Conservation (phyloP, 1,140 invertebrate species). For the Eurosta solidaginis region DNA sequence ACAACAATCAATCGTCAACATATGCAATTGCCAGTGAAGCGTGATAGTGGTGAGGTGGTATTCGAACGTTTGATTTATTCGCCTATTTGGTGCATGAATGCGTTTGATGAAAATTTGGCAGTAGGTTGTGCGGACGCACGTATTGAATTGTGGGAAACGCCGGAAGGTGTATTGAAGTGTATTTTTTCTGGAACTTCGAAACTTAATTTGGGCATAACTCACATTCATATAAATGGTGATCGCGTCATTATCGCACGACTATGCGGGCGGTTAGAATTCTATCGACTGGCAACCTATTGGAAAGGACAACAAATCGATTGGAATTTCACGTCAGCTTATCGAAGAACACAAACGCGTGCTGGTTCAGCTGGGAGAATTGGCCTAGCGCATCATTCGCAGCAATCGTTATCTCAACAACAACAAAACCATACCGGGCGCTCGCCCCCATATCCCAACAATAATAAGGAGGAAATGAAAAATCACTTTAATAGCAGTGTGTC, state of each 20-base stretch:
- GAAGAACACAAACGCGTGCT: slow-evolving; percentile 76
- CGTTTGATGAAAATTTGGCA: slow-evolving; percentile 83
- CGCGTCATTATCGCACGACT: slow-evolving; percentile 78
- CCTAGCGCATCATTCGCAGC: slow-evolving; percentile 44
- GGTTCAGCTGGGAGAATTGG: slow-evolving; percentile 69
- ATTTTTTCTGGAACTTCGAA: slow-evolving; percentile 71
- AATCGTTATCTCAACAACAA: slow-evolving; percentile 40
- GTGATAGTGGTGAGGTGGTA: slow-evolving; percentile 44
- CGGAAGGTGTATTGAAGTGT: slow-evolving; percentile 80
- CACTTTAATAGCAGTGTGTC: slow-evolving; percentile 70
- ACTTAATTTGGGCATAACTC: slow-evolving; percentile 71
- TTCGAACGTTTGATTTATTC: slow-evolving; percentile 56
- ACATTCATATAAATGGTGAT: slow-evolving; percentile 73
- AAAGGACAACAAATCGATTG: slow-evolving; percentile 75
- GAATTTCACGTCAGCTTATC: slow-evolving; percentile 74
- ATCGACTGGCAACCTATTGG: slow-evolving; percentile 77
- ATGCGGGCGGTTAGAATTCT: slow-evolving; percentile 81
- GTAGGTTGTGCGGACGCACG: slow-evolving; percentile 87
- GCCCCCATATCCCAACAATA: background rate
- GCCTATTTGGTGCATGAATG: slow-evolving; percentile 92
- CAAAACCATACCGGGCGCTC: slow-evolving; percentile 29
- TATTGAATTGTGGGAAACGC: slow-evolving; percentile 91
- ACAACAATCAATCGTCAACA: slow-evolving; percentile 71
- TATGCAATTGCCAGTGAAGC: slow-evolving; percentile 48
- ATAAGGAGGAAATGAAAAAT: slow-evolving; percentile 72